A percentile compares a stretch with the other conserved stretches of the same genome.
phyloP scores from a whole-genome alignment of 2,888 invertebrate genomes.

The Oligia strigilis region DNA sequence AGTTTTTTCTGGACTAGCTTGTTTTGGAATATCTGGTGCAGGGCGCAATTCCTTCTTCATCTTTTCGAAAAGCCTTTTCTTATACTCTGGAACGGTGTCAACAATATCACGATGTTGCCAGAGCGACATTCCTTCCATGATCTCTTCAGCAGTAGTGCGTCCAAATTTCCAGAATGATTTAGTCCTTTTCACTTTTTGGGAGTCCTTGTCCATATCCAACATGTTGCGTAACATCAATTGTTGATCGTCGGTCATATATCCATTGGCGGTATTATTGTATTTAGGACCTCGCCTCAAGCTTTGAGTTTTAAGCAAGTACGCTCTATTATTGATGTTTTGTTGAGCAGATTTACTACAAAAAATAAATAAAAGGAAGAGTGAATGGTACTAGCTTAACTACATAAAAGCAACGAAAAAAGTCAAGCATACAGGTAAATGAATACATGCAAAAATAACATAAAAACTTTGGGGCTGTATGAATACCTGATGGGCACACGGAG shows the following conservation, averaged over 20 bases:
- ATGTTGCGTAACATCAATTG: conserved; percentile 88
- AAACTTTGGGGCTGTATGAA: conserved; percentile 40
- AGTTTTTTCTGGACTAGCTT: conserved; percentile 77
- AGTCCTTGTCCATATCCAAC: conserved; percentile 91
- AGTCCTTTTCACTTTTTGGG: conserved; percentile 94
- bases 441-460: conserved; percentile 6
- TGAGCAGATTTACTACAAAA: conserved; percentile 87
- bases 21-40: conserved; percentile 84
- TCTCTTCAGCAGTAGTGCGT: conserved; percentile 93
- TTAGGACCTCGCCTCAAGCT: conserved; percentile 86
- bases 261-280: conserved; percentile 80
- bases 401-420: conserved; percentile 75
- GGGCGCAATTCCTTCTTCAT: conserved; percentile 86
- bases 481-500: conserved; percentile 92
- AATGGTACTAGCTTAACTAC: conserved; percentile 75
- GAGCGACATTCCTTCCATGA: conserved; percentile 96
- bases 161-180: conserved; percentile 97
- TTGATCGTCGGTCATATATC: conserved; percentile 90
- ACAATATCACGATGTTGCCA: conserved; percentile 96
- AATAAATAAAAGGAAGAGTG: conserved; percentile 75
- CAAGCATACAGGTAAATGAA: conserved; percentile 60
- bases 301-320: conserved; percentile 88
- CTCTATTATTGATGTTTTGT: conserved; percentile 81
- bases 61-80: conserved; percentile 87
- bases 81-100: conserved; percentile 91